Percentiles rank a stretch among this genome's conserved stretches.
Evolutionary conservation across 2,113 vertebrate species (phyloP).

Genomic region (Seriola quinqueradiata): DNA sequence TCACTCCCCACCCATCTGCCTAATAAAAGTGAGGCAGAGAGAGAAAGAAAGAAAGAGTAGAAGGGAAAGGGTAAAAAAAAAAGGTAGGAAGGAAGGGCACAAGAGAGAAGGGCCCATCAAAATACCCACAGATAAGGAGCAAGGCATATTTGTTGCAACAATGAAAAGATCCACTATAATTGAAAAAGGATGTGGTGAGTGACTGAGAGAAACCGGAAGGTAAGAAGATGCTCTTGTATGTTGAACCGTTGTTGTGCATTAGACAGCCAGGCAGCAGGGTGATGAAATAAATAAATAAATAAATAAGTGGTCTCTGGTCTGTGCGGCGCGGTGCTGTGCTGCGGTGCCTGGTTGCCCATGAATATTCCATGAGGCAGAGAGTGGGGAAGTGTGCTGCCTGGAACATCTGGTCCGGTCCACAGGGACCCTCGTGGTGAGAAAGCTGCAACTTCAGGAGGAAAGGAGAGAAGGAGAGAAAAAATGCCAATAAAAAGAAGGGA

Average conservation of each 20-base stretch:
- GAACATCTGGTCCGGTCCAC: conserved; percentile 88
- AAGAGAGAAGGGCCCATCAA: conserved; percentile 5
- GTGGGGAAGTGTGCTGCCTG: conserved; percentile 86
- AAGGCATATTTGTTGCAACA: conserved; percentile 40
- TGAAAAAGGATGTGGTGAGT: conserved; percentile 47
- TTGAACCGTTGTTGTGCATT: conserved; percentile 80
- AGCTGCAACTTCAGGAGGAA: conserved; percentile 85
- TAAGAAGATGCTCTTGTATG: conserved; percentile 67
- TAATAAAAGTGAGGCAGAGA: conserved; percentile 73
- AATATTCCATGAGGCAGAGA: conserved; percentile 89
- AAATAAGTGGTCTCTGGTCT: conserved; percentile 81
- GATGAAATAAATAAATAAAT: conserved; percentile 89
- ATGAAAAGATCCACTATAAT: conserved; percentile 36
- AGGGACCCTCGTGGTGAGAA: conserved; percentile 88
- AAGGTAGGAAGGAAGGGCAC: conserved; percentile 5
- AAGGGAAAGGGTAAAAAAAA: conserved; percentile 26
- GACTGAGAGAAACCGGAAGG: conserved; percentile 50
- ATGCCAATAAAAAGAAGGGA: conserved; percentile 80
- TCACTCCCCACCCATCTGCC: conserved; percentile 75
- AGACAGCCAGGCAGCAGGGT: conserved; percentile 80
- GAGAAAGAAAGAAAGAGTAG: conserved; percentile 1
- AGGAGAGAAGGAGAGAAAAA: conserved; percentile 66
- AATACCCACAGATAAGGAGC: conserved; percentile 35
- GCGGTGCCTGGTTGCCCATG: conserved; percentile 86
- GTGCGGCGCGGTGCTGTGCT: conserved; percentile 71